Evolutionary conservation across 2,797 vertebrate genomes (phyloP).

Genomic region (Babyrousa celebensis): DNA sequence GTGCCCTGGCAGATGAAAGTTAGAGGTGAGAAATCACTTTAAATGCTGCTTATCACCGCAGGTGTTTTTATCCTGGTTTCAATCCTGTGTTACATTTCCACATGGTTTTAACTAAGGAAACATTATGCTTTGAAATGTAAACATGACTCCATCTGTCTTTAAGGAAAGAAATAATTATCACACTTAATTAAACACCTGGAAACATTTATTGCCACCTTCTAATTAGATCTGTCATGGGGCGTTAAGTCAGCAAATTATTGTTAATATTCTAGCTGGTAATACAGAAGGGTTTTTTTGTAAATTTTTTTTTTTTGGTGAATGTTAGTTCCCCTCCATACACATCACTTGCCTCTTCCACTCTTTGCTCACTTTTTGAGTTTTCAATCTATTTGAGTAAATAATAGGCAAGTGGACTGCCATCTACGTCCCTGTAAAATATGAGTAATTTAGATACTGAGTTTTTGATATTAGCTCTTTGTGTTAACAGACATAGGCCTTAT

Average conservation of each 20-base stretch:
- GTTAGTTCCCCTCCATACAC: not conserved
- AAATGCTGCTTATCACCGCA: constrained; percentile 66
- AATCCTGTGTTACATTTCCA: constrained; percentile 74
- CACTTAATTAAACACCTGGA: constrained; percentile 84
- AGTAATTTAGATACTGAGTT: constrained; percentile 2
- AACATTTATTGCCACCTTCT: constrained; percentile 80
- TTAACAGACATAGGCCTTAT: not conserved
- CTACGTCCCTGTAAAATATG: not conserved
- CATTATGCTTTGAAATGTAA: constrained; percentile 80
- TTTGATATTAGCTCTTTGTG: constrained; percentile 16
- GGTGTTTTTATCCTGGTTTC: constrained; percentile 72
- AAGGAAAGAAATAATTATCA: constrained; percentile 82
- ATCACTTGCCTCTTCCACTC: not conserved
- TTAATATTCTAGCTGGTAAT: constrained; percentile 63
- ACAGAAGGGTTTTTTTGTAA: constrained; percentile 45
- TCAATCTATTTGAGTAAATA: constrained; percentile 46
- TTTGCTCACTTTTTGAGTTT: constrained; percentile 22
- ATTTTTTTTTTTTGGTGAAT: not conserved
- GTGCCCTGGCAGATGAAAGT: constrained; percentile 32
- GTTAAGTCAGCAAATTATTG: constrained; percentile 76
- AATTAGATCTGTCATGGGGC: constrained; percentile 73
- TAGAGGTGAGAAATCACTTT: constrained; percentile 62
- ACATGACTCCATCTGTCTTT: constrained; percentile 81
- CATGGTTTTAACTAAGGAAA: constrained; percentile 74
- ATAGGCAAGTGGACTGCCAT: not conserved